A percentile compares a stretch with the other conserved stretches of the same genome.
phyloP scores from a whole-genome alignment of 2,888 invertebrate genomes.

The Malacosoma neustria region DNA sequence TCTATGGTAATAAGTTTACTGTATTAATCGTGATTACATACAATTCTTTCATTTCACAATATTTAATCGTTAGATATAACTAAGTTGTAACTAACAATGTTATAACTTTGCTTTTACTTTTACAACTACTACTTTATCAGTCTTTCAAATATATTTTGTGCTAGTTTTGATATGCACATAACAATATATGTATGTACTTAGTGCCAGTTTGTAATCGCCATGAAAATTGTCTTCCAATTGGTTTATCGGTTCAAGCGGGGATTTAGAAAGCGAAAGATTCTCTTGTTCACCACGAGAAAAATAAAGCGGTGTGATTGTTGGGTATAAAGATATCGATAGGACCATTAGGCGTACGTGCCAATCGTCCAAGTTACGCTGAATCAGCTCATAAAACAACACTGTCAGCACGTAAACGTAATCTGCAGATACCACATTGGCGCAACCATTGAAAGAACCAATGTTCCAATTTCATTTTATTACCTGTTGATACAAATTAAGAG shows the following conservation, averaged over 20 bases:
- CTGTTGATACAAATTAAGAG: slow-evolving; percentile 22
- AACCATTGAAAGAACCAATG: slow-evolving; percentile 8
- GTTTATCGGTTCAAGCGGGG: background rate
- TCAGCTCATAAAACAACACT: slow-evolving; percentile 40
- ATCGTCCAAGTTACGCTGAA: slow-evolving; percentile 43
- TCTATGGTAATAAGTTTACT: no score
- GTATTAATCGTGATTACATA: no score
- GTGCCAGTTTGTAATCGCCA: no score
- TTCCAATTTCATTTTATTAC: slow-evolving; percentile 27
- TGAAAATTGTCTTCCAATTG: background rate
- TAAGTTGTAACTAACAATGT: no score
- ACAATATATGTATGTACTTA: no score
- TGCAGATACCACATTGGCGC: slow-evolving; percentile 19
- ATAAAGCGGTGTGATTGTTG: slow-evolving; percentile 7
- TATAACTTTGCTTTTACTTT: no score
- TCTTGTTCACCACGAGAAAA: background rate
- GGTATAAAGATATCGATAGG: slow-evolving; percentile 35
- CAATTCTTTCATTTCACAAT: no score
- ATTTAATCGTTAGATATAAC: no score
- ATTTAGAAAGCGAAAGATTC: background rate
- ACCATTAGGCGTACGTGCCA: slow-evolving; percentile 47
- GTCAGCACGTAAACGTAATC: slow-evolving; percentile 23
- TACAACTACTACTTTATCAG: no score
- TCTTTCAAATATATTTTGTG: no score
- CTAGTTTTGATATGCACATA: no score